Evolutionary conservation across 2,113 vertebrate species (phyloP).

Genomic region (Fregetta grallaria): DNA sequence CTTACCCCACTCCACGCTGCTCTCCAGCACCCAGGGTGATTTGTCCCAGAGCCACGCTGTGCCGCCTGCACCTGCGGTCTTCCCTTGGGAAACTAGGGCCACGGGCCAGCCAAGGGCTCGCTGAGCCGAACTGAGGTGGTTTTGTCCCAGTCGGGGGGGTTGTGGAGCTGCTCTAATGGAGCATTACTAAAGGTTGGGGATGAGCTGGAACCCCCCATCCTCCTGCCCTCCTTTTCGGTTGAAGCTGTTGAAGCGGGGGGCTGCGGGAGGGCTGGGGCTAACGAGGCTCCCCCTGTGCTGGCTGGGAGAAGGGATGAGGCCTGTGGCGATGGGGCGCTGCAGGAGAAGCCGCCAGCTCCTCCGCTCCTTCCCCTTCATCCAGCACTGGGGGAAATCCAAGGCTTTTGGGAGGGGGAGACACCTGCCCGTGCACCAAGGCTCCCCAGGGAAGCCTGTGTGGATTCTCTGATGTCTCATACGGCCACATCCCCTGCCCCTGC

Average conservation of each 20-base stretch:
- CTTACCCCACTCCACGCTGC: rapidly evolving
- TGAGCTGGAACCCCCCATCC: background rate
- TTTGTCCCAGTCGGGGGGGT: rapidly evolving
- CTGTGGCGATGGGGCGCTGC: rapidly evolving
- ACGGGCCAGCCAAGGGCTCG: rapidly evolving
- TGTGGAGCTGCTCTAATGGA: background rate
- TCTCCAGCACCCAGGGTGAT: background rate
- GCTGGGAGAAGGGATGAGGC: background rate
- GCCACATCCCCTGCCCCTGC: background rate
- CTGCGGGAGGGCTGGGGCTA: background rate
- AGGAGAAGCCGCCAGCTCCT: background rate
- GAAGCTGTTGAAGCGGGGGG: rapidly evolving
- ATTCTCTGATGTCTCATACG: background rate
- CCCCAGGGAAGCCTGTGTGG: rapidly evolving
- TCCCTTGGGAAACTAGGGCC: background rate
- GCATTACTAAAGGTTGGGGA: background rate
- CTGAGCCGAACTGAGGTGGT: rapidly evolving
- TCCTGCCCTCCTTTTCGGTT: background rate
- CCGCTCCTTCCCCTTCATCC: background rate
- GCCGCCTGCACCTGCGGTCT: rapidly evolving
- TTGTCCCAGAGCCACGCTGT: background rate
- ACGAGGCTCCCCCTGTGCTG: rapidly evolving
- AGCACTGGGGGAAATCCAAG: background rate
- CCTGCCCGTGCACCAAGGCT: rapidly evolving
- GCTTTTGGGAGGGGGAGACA: rapidly evolving